Base-by-base conservation (phyloP, 2,888 invertebrate genomes). In the Drosophila dives region DNA sequence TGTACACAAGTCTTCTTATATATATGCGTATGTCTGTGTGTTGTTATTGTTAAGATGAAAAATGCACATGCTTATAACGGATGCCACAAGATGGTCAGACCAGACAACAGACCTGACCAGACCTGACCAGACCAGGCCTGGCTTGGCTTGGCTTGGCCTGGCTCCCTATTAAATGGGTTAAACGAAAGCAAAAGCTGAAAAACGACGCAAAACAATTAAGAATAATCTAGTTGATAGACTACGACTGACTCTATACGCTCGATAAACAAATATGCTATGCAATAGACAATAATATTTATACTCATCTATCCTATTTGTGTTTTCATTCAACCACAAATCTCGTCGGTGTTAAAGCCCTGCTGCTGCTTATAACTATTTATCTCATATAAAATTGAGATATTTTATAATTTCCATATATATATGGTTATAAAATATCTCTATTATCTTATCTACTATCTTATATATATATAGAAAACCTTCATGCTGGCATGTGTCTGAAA, bases 131-230 rank as follows among this genome's bases (percentile, higher is more conserved):
- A 62, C 73, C 62, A 60, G 59, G 48, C 61, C 60, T 20, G 51
- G 53, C 34, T 38, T 51, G 64, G 63, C 72, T n/a, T 49, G 49
- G 49, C 26, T 17, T 45, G 29, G 29, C 29, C 29, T 49, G 54
- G 38, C 54, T 55, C 55, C 70, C 59, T 82, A 80, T 80, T 83
- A 90, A 90, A 90, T 89, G 91, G 91, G 89, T 90, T 90, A 89
- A 88, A 90, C 75, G 84, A 89, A 90, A 90, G 90, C 88, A 89
- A 88, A 78, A 86, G 81, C 51, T 49, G 67, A 66, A 54, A 40
- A 70, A 67, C 68, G 64, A 69, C 68, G 64, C 65, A 69, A 69
- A 64, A 58, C 51, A 33, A 53, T 1, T 17, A 20, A 38, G 56
- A 56, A 32, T 32, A 17, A 15, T 42, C 12, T 32, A 42, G 15